phyloP scores from a whole-genome alignment of 2,113 vertebrate species.

The Hippoglossus stenolepis region DNA sequence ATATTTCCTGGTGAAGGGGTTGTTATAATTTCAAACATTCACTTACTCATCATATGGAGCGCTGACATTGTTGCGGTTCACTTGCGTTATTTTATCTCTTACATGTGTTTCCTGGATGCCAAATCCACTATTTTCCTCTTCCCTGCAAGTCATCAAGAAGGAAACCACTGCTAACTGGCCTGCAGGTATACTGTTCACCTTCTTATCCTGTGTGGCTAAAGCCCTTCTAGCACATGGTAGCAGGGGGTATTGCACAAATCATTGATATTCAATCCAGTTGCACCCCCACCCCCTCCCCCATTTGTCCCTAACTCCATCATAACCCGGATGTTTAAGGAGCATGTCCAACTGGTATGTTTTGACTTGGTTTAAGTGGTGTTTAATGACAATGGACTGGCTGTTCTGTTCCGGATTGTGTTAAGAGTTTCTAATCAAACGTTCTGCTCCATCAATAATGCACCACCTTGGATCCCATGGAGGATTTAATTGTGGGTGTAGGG shows the following conservation, averaged over 20 bases:
- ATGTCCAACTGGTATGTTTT: constrained; percentile 79
- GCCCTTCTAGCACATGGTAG: constrained; percentile 44
- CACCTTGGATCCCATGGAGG: constrained; percentile 69
- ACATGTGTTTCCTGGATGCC: constrained; percentile 68
- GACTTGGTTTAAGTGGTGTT: constrained; percentile 81
- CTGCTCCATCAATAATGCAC: constrained; percentile 83
- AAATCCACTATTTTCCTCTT: constrained; percentile 61
- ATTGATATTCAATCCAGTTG: constrained; percentile 65
- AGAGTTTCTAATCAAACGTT: constrained; percentile 82
- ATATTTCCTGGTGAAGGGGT: constrained; percentile 78
- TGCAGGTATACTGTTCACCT: constrained; percentile 67
- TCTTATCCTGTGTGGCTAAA: constrained; percentile 40
- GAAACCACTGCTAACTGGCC: constrained; percentile 30
- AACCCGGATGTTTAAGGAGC: constrained; percentile 76
- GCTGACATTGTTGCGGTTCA: constrained; percentile 73
- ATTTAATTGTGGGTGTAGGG: constrained; percentile 77
- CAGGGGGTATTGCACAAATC: constrained; percentile 47
- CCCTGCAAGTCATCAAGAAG: constrained; percentile 58
- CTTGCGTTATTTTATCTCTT: constrained; percentile 64
- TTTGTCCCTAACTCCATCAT: constrained; percentile 54
- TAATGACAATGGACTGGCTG: constrained; percentile 79
- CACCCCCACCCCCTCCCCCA: neutral
- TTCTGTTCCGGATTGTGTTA: constrained; percentile 75
- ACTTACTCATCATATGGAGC: constrained; percentile 75
- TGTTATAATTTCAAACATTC: constrained; percentile 78